Base-by-base conservation (phyloP, 2,113 vertebrate species). In the Neopipo cinnamomea region DNA sequence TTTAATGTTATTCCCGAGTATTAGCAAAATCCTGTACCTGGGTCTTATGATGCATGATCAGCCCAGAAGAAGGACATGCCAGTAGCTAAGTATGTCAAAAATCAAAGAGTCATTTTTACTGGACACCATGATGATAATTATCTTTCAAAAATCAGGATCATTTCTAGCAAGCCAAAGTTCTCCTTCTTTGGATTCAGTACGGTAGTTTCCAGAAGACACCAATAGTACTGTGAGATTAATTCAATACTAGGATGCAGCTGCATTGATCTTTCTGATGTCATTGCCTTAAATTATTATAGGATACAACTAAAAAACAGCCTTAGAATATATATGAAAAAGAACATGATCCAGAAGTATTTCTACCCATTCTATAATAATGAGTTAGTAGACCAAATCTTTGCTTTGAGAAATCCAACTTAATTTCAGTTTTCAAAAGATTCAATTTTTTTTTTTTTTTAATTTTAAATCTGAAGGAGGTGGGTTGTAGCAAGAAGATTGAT, bases 211-310 rank as follows among this genome's bases (percentile, higher is more conserved):
- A 83, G 77, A 93, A 95, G 84, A 73, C 42, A 53, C 52, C 75
- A 81, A 3, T 6, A 72, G 61, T 67, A 85, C 30, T 79, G 6
- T 75, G 72, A 88, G 63, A 94, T 93, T 80, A 66, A 56, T 94
- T 97, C 73, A 92, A 70, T 49, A 58, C 15, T 53, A 46, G 44
- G 85, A 74, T 93, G 21, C 52, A 59, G 10, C 75, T 91, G 4
- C 39, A 91, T 91, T 93, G 66, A 88, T 96, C 85, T 92, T 91
- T 82, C 89, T 97, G 88, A 93, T 92, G 88, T 94, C 77, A 95
- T 91, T 95, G 67, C 62, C 46, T 59, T 91, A 74, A 93, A 83
- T 88, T 96, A 87, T 89, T 94, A 67, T 6, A 89, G 72, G 77
- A 19, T 42, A 14, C 49, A 68, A 85, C 89, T 79, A 1, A 94